Evolutionary conservation across 2,888 invertebrate species (phyloP).

Genomic region (Pseudoips prasinana): DNA sequence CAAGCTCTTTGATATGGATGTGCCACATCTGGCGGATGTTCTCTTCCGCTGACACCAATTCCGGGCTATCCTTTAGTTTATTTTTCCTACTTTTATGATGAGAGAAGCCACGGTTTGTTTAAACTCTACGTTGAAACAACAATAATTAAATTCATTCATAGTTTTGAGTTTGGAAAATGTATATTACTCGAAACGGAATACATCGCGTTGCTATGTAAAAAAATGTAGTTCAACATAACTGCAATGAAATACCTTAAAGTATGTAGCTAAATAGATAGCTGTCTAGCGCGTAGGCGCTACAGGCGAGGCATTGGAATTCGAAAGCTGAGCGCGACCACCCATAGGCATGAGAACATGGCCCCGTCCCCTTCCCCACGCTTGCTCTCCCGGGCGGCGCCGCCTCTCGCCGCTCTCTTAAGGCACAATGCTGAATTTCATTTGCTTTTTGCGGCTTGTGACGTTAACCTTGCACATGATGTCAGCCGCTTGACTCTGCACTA

Average conservation of each 20-base stretch:
- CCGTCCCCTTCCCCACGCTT: slow-evolving; percentile 76
- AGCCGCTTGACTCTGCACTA: slow-evolving; percentile 3
- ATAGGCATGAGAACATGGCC: slow-evolving; percentile 78
- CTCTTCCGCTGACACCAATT: slow-evolving; percentile 74
- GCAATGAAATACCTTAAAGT: slow-evolving; percentile 21
- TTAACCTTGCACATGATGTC: slow-evolving; percentile 41
- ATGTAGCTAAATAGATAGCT: slow-evolving; percentile 48
- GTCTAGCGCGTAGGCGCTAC: slow-evolving; percentile 75
- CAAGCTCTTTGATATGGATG: slow-evolving; percentile 41
- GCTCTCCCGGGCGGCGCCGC: slow-evolving; percentile 68
- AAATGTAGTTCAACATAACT: too few species aligned
- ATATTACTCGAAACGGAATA: too few species aligned
- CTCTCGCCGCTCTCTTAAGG: slow-evolving; percentile 70
- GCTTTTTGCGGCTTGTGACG: slow-evolving; percentile 58
- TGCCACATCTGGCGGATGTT: slow-evolving; percentile 78
- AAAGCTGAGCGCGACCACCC: slow-evolving; percentile 81
- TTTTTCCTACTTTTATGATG: slow-evolving; percentile 70
- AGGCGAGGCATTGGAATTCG: slow-evolving; percentile 79
- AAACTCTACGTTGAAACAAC: slow-evolving; percentile 38
- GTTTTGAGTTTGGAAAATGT: slow-evolving; percentile 15
- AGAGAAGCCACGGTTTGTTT: slow-evolving; percentile 58
- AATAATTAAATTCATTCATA: slow-evolving; percentile 60
- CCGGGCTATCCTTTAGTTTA: slow-evolving; percentile 69
- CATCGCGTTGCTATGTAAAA: too few species aligned
- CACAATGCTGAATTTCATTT: slow-evolving; percentile 78